Percentiles rank a stretch among this genome's conserved stretches.
Evolutionary conservation across 2,113 vertebrate species (phyloP).

Genomic region (Phainopepla nitens): DNA sequence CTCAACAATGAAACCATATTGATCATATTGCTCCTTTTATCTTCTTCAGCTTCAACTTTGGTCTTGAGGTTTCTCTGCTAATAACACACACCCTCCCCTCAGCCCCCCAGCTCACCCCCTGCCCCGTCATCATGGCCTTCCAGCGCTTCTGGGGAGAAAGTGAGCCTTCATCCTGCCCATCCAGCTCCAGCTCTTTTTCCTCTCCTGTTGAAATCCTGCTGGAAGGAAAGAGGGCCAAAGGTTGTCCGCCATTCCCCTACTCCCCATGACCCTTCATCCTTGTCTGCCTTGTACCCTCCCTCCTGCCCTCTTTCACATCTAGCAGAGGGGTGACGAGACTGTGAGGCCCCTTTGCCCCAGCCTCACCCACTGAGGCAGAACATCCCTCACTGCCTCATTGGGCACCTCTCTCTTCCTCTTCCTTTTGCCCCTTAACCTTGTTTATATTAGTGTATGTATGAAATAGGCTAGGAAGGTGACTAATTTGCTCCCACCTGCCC

Average conservation of each 20-base stretch:
- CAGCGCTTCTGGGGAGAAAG: not conserved
- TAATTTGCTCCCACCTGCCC: not conserved
- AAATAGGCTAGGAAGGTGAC: not conserved
- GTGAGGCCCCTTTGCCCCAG: not conserved
- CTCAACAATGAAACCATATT: slow-evolving; percentile 89
- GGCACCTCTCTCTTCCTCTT: not conserved
- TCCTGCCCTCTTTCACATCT: not conserved
- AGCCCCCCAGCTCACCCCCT: not conserved
- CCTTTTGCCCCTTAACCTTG: not conserved
- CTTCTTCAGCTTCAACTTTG: slow-evolving; percentile 50
- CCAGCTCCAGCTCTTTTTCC: not conserved
- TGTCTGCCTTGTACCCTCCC: not conserved
- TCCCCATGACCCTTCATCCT: not conserved
- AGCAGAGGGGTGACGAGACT: not conserved
- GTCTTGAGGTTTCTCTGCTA: slow-evolving; percentile 46
- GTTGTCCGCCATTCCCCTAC: not conserved
- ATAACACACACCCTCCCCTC: not conserved
- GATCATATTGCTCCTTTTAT: slow-evolving; percentile 83
- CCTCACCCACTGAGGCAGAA: accelerated
- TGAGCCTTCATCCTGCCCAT: not conserved
- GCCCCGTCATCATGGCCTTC: not conserved
- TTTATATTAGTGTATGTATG: not conserved
- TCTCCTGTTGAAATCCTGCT: not conserved
- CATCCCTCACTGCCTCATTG: not conserved
- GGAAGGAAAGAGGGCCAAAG: not conserved